These are phyloP conservation scores for Rhincodon typus DNA, from an alignment of 2,797 vertebrate species.

Conservation along the genomic window DNA sequence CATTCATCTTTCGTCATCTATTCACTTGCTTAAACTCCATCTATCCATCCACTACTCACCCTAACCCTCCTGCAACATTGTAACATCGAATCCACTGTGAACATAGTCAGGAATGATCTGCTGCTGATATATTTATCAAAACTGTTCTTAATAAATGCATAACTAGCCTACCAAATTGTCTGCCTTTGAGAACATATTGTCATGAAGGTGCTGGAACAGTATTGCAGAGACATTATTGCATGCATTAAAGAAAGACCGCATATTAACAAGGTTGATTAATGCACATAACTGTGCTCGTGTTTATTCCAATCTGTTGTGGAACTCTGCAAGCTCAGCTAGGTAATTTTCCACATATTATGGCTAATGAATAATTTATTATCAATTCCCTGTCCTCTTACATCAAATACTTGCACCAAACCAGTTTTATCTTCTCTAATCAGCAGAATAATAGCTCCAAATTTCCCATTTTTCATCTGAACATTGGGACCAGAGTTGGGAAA, in stretches of 20 bases:
- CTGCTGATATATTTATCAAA: not conserved
- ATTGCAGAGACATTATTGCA: slow-evolving; percentile 6
- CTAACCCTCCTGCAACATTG: not conserved
- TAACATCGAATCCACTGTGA: not conserved
- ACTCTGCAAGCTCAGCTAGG: not conserved
- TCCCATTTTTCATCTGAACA: not conserved
- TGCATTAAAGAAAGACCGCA: not conserved
- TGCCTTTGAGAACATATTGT: not conserved
- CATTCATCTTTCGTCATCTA: no score
- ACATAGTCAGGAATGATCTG: not conserved
- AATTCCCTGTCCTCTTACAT: not conserved
- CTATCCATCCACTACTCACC: not conserved
- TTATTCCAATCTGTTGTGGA: not conserved
- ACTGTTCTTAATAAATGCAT: not conserved
- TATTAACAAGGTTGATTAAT: not conserved
- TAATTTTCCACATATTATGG: not conserved
- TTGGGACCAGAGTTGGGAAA: not conserved
- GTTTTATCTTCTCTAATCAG: not conserved
- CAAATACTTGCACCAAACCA: not conserved
- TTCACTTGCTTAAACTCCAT: no score
- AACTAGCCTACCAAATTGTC: not conserved
- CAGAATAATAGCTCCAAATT: not conserved
- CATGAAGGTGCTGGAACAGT: not conserved
- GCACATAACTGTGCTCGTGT: not conserved
- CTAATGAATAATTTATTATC: not conserved